phyloP scores from a whole-genome alignment of 2,113 vertebrate species.

The Tetrax tetrax region DNA sequence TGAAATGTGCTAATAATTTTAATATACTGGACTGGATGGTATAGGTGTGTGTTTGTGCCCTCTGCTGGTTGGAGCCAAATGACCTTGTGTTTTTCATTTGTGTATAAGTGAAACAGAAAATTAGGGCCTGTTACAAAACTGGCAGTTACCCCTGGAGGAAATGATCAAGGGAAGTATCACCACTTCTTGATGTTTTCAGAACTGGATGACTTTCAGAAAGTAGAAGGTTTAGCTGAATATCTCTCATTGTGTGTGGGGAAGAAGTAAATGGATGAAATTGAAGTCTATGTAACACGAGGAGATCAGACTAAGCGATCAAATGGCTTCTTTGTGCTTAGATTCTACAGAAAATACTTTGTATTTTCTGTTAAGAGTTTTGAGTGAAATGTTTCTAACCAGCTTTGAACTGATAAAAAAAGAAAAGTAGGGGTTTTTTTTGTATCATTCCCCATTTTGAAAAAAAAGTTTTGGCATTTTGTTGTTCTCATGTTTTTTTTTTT shows the following conservation, averaged over 20 bases:
- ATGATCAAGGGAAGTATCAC: neutral
- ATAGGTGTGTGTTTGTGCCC: neutral
- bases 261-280: neutral
- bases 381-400: neutral
- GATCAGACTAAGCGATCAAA: neutral
- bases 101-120: neutral
- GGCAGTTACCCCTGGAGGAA: neutral
- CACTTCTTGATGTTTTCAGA: neutral
- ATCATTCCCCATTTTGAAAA: neutral
- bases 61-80: neutral
- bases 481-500: too few species aligned
- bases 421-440: neutral
- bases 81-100: neutral
- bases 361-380: neutral
- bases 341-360: neutral
- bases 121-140: neutral
- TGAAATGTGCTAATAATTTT: neutral
- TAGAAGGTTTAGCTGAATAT: neutral
- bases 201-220: neutral
- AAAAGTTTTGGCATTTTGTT: neutral
- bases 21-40: neutral
- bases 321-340: neutral
- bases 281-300: neutral
- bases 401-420: neutral
- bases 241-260: neutral